phyloP scores from a whole-genome alignment of 2,113 vertebrate species.

The Panthera uncia region DNA sequence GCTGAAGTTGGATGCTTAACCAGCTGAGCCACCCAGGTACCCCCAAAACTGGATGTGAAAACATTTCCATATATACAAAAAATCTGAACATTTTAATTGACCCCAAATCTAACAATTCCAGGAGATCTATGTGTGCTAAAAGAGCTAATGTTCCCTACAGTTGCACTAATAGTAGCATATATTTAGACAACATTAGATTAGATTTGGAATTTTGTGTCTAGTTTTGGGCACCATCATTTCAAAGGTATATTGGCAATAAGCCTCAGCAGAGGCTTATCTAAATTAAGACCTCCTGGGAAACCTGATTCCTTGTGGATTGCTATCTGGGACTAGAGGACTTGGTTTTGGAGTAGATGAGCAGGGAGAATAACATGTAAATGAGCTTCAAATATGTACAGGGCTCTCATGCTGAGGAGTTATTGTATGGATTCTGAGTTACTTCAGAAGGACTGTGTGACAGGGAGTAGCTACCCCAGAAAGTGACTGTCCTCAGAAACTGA shows the following conservation, averaged over 20 bases:
- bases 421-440: neutral
- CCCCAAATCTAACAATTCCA: neutral
- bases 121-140: neutral
- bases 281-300: neutral
- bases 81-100: neutral
- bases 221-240: neutral
- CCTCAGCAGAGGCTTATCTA: neutral
- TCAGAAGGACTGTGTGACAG: neutral
- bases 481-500: neutral
- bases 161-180: neutral
- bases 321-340: neutral
- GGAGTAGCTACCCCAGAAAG: neutral
- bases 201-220: neutral
- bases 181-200: neutral
- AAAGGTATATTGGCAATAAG: neutral
- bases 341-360: neutral
- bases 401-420: neutral
- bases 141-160: neutral
- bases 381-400: neutral
- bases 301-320: neutral
- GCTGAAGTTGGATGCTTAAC: too few relatives aligned
- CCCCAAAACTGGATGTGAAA: neutral
- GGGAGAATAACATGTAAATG: neutral
- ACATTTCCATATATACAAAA: neutral
- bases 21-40: too few relatives aligned